These are phyloP conservation scores for Bedellia somnulentella DNA, from an alignment of 2,888 invertebrate species.

Conservation along the genomic window DNA sequence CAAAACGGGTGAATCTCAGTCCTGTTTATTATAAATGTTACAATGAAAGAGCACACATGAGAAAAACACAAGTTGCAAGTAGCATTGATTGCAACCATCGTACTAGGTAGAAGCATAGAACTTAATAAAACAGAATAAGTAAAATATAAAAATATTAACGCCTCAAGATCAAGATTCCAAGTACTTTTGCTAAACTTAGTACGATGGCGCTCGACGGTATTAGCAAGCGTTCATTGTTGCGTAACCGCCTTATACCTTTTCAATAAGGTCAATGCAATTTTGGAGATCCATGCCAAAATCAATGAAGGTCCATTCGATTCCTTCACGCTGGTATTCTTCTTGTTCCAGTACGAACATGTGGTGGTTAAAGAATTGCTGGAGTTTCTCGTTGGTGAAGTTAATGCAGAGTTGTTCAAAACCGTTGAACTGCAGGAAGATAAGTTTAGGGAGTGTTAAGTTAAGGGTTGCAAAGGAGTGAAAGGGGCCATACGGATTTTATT, in stretches of 20 bases:
- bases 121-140: not conserved
- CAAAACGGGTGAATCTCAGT: too few species aligned
- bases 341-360: constrained; percentile 98
- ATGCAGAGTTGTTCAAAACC: constrained; percentile 98
- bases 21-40: too few species aligned
- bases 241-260: constrained; percentile 76
- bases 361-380: constrained; percentile 98
- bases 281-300: constrained; percentile 97
- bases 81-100: constrained; percentile 39
- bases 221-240: constrained; percentile 54
- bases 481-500: constrained; percentile 42
- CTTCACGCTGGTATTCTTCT: constrained; percentile 94
- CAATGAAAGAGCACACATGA: constrained; percentile 21
- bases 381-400: constrained; percentile 97
- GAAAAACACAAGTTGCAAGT: constrained; percentile 19
- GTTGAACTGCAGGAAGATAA: constrained; percentile 74
- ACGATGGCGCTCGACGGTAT: constrained; percentile 37
- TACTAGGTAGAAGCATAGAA: constrained; percentile 19
- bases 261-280: constrained; percentile 94
- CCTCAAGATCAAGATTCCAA: not conserved
- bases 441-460: constrained; percentile 32
- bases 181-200: constrained; percentile 18
- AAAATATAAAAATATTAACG: not conserved
- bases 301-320: constrained; percentile 95
- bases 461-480: constrained; percentile 20